Conservation (phyloP, 2,113 vertebrate genomes). For the Carollia perspicillata region DNA sequence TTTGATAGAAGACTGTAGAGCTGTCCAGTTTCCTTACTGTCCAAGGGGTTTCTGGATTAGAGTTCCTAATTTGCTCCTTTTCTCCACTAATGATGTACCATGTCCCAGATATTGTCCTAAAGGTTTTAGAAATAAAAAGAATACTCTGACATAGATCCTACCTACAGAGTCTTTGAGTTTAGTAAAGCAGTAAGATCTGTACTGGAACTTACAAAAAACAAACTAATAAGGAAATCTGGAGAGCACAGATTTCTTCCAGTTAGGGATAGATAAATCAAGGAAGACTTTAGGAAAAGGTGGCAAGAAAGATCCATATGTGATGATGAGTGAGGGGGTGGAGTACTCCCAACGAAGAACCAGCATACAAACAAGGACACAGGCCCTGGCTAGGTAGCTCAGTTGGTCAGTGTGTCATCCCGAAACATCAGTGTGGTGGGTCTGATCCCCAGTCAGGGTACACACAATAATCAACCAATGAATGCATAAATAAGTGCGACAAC, state of each 20-base stretch:
- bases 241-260: neutral
- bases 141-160: neutral
- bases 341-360: neutral
- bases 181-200: neutral
- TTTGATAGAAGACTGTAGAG: neutral
- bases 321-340: neutral
- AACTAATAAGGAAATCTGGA: neutral
- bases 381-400: too few species aligned
- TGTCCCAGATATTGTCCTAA: neutral
- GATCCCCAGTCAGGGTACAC: too few species aligned
- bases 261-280: neutral
- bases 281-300: neutral
- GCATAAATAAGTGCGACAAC: too few species aligned
- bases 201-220: neutral
- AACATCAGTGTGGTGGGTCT: too few species aligned
- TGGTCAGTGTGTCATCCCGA: too few species aligned
- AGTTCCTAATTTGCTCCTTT: neutral
- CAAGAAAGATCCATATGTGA: neutral
- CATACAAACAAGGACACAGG: neutral
- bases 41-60: neutral
- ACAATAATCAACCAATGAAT: too few species aligned
- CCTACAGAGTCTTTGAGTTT: neutral
- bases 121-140: neutral
- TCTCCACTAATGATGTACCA: neutral
- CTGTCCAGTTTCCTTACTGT: neutral